Conservation (phyloP, 2,797 vertebrate genomes). For the Halcyon leucocephala region DNA sequence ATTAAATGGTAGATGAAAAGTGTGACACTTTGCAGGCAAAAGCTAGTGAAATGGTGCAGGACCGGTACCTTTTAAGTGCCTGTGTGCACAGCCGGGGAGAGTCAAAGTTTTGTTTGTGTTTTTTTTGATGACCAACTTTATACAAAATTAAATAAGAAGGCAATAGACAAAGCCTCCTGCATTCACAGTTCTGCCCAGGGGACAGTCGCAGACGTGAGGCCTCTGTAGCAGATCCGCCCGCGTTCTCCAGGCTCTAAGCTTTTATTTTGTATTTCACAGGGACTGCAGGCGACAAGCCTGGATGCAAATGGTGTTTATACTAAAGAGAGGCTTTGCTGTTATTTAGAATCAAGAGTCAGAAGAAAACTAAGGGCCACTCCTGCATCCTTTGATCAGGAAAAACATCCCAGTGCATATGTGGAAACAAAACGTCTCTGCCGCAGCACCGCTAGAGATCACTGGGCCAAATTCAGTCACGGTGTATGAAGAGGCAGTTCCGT, state of each 20-base stretch:
- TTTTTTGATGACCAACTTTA: background rate
- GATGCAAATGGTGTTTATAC: background rate
- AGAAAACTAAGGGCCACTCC: background rate
- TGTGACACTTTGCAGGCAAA: background rate
- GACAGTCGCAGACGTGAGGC: background rate
- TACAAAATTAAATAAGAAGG: conserved; percentile 20
- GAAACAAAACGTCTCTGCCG: background rate
- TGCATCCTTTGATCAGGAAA: background rate
- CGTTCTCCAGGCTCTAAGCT: background rate
- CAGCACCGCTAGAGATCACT: background rate
- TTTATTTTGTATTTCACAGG: background rate
- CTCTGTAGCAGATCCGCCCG: background rate
- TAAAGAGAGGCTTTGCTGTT: background rate
- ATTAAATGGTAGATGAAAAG: conserved; percentile 68
- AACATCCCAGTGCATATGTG: background rate
- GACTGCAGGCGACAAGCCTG: background rate
- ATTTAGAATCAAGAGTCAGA: background rate
- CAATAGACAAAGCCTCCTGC: background rate
- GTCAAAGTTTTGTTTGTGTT: background rate
- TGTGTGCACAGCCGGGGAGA: background rate
- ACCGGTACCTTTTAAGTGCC: background rate
- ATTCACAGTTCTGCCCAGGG: background rate
- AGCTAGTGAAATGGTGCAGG: background rate
- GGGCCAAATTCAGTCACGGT: background rate
- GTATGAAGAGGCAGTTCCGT: background rate